These are phyloP conservation scores for Solea solea DNA, from an alignment of 2,113 vertebrate species.

Conservation along the genomic window DNA sequence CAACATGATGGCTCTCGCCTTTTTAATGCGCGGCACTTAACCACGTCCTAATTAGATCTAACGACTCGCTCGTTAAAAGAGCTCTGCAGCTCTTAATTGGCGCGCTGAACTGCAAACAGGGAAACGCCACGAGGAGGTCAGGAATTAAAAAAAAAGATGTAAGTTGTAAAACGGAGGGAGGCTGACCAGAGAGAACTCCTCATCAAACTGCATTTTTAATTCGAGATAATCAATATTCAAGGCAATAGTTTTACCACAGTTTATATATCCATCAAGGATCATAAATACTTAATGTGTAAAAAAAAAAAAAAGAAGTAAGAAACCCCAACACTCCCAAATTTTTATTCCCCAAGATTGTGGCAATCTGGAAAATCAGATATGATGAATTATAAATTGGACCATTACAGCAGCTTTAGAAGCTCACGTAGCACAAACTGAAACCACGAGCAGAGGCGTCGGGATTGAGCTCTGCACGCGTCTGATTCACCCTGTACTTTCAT, in stretches of 20 bases:
- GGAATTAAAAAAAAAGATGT: slow-evolving; percentile 66
- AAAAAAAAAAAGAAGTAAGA: slow-evolving; percentile 27
- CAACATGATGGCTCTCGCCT: slow-evolving; percentile 77
- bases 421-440: slow-evolving; percentile 74
- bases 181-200: slow-evolving; percentile 73
- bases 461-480: slow-evolving; percentile 38
- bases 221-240: slow-evolving; percentile 97
- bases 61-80: slow-evolving; percentile 86
- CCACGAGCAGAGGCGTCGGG: slow-evolving; percentile 34
- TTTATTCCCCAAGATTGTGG: slow-evolving; percentile 86
- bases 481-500: slow-evolving; percentile 76
- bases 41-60: slow-evolving; percentile 93
- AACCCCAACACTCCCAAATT: slow-evolving; percentile 82
- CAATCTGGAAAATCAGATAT: slow-evolving; percentile 95
- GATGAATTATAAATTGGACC: slow-evolving; percentile 91
- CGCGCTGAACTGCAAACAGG: slow-evolving; percentile 60
- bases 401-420: slow-evolving; percentile 70
- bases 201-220: slow-evolving; percentile 96
- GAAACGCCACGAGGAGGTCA: slow-evolving; percentile 62
- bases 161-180: slow-evolving; percentile 78
- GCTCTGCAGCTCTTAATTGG: slow-evolving; percentile 87
- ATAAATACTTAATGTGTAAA: slow-evolving; percentile 93
- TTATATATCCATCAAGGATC: slow-evolving; percentile 92
- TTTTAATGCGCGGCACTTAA: slow-evolving; percentile 89
- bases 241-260: slow-evolving; percentile 78